Conservation (phyloP, 1,140 invertebrate genomes). For the Triops cancriformis region DNA sequence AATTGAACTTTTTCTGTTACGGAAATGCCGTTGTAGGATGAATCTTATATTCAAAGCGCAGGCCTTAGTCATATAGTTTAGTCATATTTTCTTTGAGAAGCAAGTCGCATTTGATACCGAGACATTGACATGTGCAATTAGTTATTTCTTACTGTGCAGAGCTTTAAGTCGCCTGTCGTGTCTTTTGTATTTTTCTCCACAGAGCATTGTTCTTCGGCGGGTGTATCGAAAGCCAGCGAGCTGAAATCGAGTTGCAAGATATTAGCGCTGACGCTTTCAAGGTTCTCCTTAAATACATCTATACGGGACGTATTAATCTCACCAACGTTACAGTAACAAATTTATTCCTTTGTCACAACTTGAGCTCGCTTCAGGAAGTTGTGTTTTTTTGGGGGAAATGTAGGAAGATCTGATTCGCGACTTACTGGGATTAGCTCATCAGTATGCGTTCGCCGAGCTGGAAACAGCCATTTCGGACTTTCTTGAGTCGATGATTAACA, state of each 20-base stretch:
- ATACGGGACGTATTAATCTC: constrained; percentile 81
- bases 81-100: not conserved
- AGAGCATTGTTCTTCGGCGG: constrained; percentile 82
- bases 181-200: constrained; percentile 29
- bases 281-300: constrained; percentile 86
- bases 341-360: constrained; percentile 15
- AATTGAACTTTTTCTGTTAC: constrained; percentile 21
- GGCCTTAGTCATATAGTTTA: too few relatives aligned
- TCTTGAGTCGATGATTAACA: constrained; percentile 72
- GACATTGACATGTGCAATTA: not conserved
- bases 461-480: constrained; percentile 88
- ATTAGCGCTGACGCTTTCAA: constrained; percentile 83
- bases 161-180: too few relatives aligned
- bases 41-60: not conserved
- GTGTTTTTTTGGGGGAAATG: constrained; percentile 26
- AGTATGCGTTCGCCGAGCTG: constrained; percentile 88
- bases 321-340: constrained; percentile 56
- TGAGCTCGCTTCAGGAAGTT: not conserved
- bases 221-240: constrained; percentile 70
- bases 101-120: not conserved
- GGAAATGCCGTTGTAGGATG: not conserved
- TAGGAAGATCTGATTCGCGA: constrained; percentile 78
- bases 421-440: constrained; percentile 79
- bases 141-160: too few relatives aligned
- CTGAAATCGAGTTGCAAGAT: constrained; percentile 75